Conservation (phyloP, 2,888 invertebrate genomes). For the Gibbula magus region DNA sequence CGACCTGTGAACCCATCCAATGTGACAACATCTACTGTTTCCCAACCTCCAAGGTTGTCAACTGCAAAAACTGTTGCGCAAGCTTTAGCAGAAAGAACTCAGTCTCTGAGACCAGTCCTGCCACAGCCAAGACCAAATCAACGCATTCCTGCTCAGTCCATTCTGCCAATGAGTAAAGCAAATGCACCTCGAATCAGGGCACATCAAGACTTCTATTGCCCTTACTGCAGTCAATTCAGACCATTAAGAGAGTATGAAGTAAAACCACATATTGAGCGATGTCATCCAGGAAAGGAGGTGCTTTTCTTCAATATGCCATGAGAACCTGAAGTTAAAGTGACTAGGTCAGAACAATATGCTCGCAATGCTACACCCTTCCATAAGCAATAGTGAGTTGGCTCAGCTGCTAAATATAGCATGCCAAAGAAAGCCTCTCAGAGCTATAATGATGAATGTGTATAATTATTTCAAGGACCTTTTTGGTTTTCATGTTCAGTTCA, state of each 20-base stretch:
- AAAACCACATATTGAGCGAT: constrained; percentile 59
- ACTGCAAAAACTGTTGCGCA: background rate
- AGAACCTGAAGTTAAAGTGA: no score
- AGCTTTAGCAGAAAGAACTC: constrained; percentile 13
- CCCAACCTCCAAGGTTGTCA: background rate
- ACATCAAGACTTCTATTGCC: constrained; percentile 16
- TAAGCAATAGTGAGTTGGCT: no score
- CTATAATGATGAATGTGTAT: no score
- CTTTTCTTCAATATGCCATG: constrained; percentile 21
- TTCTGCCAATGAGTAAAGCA: background rate
- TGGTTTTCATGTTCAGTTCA: no score
- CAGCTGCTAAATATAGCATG: no score
- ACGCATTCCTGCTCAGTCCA: background rate
- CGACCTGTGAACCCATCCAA: constrained; percentile 1
- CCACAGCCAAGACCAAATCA: background rate
- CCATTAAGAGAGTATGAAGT: constrained; percentile 45
- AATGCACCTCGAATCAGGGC: background rate
- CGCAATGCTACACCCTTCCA: no score
- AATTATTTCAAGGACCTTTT: no score
- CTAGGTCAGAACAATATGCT: no score
- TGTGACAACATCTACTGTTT: constrained; percentile 6
- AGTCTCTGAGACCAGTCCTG: background rate
- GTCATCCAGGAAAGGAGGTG: constrained; percentile 55
- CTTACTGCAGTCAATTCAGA: constrained; percentile 11
- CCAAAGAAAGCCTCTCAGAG: no score